Conservation (phyloP, 2,888 invertebrate genomes). For the Ferdinandea cuprea region DNA sequence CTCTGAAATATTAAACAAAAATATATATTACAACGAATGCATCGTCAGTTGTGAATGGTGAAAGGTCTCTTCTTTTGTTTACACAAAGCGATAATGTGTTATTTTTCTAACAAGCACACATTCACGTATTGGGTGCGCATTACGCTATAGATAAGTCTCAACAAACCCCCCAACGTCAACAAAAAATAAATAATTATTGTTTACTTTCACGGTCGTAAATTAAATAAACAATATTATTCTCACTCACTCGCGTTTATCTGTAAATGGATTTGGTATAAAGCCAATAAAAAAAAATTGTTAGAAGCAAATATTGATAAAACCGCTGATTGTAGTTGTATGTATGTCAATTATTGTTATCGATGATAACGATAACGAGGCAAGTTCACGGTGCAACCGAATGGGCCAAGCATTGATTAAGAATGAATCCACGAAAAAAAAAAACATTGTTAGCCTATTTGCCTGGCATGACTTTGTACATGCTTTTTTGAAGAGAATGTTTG, state of each 20-base stretch:
- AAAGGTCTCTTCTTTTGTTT: background rate
- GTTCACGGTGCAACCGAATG: slow-evolving; percentile 30
- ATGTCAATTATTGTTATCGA: slow-evolving; percentile 22
- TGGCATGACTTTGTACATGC: no score
- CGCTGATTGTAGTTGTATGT: slow-evolving; percentile 3
- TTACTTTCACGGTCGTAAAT: slow-evolving; percentile 9
- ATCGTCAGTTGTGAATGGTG: background rate
- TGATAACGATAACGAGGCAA: slow-evolving; percentile 20
- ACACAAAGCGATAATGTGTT: background rate
- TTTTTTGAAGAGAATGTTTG: no score
- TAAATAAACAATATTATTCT: slow-evolving; percentile 25
- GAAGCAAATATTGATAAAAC: slow-evolving; percentile 29
- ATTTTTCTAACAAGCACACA: background rate
- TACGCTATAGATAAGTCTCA: background rate
- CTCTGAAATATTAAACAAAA: background rate
- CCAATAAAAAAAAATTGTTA: slow-evolving; percentile 1
- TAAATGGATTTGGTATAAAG: slow-evolving; percentile 14
- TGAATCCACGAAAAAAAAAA: slow-evolving; percentile 2
- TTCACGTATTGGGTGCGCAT: background rate
- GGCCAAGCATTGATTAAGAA: background rate
- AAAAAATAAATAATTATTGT: slow-evolving; percentile 12
- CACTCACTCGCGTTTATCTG: slow-evolving; percentile 6
- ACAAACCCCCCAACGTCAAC: background rate
- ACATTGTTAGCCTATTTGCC: no score
- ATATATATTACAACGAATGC: background rate